A percentile compares a stretch with the other conserved stretches of the same genome.
Evolutionary conservation across 2,113 vertebrate genomes (phyloP).

Genomic region (Melanostigma gelatinosum): DNA sequence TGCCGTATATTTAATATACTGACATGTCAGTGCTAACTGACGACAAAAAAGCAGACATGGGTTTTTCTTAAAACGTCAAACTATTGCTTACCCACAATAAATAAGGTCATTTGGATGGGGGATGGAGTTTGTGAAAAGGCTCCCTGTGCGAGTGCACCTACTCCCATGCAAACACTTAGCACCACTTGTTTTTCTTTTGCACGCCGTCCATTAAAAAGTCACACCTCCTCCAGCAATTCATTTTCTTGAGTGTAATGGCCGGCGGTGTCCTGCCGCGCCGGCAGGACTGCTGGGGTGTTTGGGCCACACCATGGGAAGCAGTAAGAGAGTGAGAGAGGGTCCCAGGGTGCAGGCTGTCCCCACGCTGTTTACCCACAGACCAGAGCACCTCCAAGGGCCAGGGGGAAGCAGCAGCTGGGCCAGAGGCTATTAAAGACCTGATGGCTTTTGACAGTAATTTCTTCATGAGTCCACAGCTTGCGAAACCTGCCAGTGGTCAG

Average conservation of each 20-base stretch:
- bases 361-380: conserved; percentile 76
- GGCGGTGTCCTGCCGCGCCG: background rate
- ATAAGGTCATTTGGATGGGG: conserved; percentile 20
- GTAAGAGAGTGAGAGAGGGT: conserved; percentile 46
- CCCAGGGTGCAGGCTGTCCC: conserved; percentile 63
- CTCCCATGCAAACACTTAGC: conserved; percentile 43
- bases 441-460: conserved; percentile 84
- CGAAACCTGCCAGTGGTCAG: conserved; percentile 72
- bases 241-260: conserved; percentile 57
- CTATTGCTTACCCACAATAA: conserved; percentile 8
- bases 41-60: conserved; percentile 5
- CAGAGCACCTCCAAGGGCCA: conserved; percentile 62
- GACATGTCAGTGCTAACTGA: background rate
- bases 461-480: conserved; percentile 72
- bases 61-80: background rate
- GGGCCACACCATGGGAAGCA: conserved; percentile 46
- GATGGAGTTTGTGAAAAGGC: conserved; percentile 48
- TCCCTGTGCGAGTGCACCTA: conserved; percentile 40
- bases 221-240: conserved; percentile 64
- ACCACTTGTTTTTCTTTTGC: conserved; percentile 63
- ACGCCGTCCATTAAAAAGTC: conserved; percentile 53
- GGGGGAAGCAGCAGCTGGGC: conserved; percentile 55
- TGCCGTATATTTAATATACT: background rate
- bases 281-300: conserved; percentile 46
- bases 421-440: conserved; percentile 77